A percentile compares a stretch with the other conserved stretches of the same genome.
phyloP scores from a whole-genome alignment of 1,140 invertebrate species.

The Rhopalosiphum maidis region DNA sequence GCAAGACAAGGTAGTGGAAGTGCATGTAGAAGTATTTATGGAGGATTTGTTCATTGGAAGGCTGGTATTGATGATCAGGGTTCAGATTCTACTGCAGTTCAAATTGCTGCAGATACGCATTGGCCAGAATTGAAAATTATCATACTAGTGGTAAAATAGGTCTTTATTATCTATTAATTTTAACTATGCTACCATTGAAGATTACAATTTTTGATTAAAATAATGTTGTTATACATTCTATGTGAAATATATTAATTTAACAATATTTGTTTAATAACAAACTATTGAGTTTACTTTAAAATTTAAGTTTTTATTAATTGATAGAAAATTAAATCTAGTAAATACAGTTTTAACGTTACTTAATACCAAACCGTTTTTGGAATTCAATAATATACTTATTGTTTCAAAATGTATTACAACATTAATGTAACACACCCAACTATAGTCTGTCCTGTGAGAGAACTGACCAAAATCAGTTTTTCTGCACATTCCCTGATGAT shows the following conservation, averaged over 20 bases:
- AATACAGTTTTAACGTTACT: neutral
- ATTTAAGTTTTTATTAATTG: neutral
- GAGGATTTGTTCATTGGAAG: slow-evolving; percentile 91
- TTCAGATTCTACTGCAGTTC: slow-evolving; percentile 81
- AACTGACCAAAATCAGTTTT: too few species aligned
- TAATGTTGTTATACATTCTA: too few species aligned
- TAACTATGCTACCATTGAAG: too few species aligned
- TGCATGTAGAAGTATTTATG: slow-evolving; percentile 92
- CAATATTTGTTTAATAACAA: neutral
- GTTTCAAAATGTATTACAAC: neutral
- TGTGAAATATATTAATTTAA: neutral
- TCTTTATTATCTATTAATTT: neutral
- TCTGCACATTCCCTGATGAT: too few species aligned
- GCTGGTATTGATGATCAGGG: slow-evolving; percentile 70
- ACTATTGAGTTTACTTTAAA: neutral
- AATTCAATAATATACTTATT: neutral
- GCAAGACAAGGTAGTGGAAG: slow-evolving; percentile 92
- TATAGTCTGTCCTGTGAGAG: neutral
- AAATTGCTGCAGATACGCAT: slow-evolving; percentile 75
- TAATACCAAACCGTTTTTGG: neutral
- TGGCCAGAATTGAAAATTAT: slow-evolving; percentile 93
- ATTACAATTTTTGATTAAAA: too few species aligned
- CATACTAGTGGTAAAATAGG: slow-evolving; percentile 78
- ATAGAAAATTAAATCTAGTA: neutral
- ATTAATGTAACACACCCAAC: neutral